A percentile compares a stretch with the other conserved stretches of the same genome.
phyloP scores from a whole-genome alignment of 1,140 invertebrate species.

The Halictus rubicundus region DNA sequence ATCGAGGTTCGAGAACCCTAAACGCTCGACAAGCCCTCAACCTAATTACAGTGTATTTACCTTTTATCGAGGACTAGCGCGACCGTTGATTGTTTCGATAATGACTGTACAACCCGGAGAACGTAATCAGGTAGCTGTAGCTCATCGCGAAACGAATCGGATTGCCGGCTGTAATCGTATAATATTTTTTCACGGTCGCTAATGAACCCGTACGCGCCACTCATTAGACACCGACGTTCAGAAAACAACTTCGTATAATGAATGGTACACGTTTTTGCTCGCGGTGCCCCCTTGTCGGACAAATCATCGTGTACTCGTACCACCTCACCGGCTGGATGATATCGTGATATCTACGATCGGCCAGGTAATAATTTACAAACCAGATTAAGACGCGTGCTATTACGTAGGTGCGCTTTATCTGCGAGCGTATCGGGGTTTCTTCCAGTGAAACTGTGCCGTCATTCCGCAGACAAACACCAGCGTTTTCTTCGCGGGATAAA shows the following conservation, averaged over 20 bases:
- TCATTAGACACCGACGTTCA: slow-evolving; percentile 51
- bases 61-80: background rate
- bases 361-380: slow-evolving; percentile 38
- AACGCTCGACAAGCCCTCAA: background rate
- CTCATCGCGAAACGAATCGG: slow-evolving; percentile 30
- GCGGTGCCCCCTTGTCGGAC: slow-evolving; percentile 17
- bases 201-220: slow-evolving; percentile 50
- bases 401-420: slow-evolving; percentile 3
- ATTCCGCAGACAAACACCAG: background rate
- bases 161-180: slow-evolving; percentile 13
- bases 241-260: slow-evolving; percentile 39
- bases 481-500: background rate
- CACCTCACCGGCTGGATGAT: slow-evolving; percentile 20
- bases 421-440: slow-evolving; percentile 4
- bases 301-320: slow-evolving; percentile 29
- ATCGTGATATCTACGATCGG: slow-evolving; percentile 34
- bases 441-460: background rate
- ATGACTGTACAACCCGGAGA: background rate
- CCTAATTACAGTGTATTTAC: background rate
- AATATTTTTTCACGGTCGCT: slow-evolving; percentile 39
- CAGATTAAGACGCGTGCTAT: slow-evolving; percentile 43
- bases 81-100: slow-evolving; percentile 22
- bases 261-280: slow-evolving; percentile 43
- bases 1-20: background rate
- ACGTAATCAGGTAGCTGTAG: background rate